Conservation (phyloP, 2,113 vertebrate genomes). For the Circaetus gallicus region DNA sequence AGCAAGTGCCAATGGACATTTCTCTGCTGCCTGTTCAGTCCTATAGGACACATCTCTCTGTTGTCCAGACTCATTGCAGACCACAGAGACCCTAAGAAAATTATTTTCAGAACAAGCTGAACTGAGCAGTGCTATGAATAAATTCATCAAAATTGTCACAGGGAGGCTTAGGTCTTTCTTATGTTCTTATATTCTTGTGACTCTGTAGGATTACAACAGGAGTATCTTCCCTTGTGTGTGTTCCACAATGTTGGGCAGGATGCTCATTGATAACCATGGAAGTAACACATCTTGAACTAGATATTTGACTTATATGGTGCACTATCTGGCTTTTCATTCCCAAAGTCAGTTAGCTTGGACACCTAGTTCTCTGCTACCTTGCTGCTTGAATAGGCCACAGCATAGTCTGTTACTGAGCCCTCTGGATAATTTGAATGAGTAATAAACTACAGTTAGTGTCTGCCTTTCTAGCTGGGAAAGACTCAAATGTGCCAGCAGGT, state of each 20-base stretch:
- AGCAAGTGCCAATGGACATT: not conserved
- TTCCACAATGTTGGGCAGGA: not conserved
- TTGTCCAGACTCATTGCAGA: not conserved
- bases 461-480: not conserved
- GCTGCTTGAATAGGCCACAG: not conserved
- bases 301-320: not conserved
- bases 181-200: not conserved
- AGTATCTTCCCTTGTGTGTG: not conserved
- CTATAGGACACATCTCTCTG: not conserved
- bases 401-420: fast-evolving
- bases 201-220: not conserved
- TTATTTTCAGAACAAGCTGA: not conserved
- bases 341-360: not conserved
- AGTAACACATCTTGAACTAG: not conserved
- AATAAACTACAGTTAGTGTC: not conserved
- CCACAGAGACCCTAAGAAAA: not conserved
- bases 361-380: not conserved
- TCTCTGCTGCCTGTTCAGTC: not conserved
- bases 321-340: not conserved
- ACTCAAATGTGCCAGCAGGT: not conserved
- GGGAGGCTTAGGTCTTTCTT: not conserved
- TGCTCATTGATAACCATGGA: not conserved
- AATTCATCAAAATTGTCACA: not conserved
- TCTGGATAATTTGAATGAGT: not conserved
- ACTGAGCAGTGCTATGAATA: not conserved